Evolutionary conservation across 2,888 invertebrate genomes (phyloP).

Genomic region (Opisthograptis luteolata): DNA sequence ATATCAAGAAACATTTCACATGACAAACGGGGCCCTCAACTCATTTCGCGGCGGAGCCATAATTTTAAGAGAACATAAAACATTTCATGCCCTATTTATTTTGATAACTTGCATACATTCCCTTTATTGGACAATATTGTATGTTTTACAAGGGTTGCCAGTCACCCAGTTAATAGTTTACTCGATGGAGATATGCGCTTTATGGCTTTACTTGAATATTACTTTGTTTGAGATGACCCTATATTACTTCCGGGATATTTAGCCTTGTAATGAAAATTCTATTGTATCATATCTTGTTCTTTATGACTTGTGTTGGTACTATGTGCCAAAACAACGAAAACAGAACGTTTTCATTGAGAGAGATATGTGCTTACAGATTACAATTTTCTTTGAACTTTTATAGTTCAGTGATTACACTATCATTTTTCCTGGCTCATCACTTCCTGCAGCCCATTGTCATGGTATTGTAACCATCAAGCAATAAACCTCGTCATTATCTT

Average conservation of each 20-base stretch:
- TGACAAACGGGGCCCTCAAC: constrained; percentile 18
- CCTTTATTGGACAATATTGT: constrained; percentile 26
- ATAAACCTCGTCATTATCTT: no score
- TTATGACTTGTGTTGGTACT: not conserved
- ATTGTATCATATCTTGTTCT: constrained; percentile 3
- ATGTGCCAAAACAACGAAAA: not conserved
- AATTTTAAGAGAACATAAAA: constrained; percentile 24
- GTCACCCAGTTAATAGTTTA: constrained; percentile 20
- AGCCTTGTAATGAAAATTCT: constrained; percentile 12
- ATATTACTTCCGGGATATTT: constrained; percentile 10
- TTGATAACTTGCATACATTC: constrained; percentile 30
- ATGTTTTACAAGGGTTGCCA: constrained; percentile 23
- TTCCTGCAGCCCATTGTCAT: no score
- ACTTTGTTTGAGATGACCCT: constrained; percentile 23
- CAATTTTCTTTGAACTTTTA: no score
- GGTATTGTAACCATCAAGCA: no score
- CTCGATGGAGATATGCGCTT: constrained; percentile 18
- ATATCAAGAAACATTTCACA: not conserved
- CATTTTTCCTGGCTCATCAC: no score
- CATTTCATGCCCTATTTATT: constrained; percentile 27
- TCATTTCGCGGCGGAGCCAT: constrained; percentile 13
- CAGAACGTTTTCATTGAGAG: not conserved
- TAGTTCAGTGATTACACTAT: no score
- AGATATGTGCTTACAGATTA: no score
- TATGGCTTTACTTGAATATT: constrained; percentile 22